Conservation (phyloP, 2,113 vertebrate genomes). For the Cyanoderma ruficeps region DNA sequence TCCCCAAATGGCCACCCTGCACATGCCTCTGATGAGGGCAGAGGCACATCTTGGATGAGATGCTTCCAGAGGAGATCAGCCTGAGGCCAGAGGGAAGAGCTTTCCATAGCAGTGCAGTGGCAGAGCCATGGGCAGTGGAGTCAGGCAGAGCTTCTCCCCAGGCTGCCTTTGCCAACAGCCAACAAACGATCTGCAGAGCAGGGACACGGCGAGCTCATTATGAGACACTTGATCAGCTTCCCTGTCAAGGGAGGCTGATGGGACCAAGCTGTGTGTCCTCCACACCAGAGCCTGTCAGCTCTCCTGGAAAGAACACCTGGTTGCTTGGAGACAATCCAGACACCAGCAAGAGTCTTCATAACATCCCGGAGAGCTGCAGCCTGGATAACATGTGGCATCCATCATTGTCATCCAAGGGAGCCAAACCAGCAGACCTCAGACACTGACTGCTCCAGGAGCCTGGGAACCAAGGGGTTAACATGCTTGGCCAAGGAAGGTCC, state of each 20-base stretch:
- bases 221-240: neutral
- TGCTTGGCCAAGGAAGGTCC: neutral
- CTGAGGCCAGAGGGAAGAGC: neutral
- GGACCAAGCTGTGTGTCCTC: neutral
- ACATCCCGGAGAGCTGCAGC: neutral
- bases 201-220: neutral
- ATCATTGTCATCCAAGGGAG: neutral
- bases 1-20: rapidly evolving
- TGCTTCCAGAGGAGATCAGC: neutral
- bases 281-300: neutral
- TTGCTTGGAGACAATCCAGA: neutral
- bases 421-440: neutral
- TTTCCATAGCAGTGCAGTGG: neutral
- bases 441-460: neutral
- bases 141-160: neutral
- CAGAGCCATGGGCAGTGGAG: neutral
- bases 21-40: rapidly evolving
- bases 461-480: neutral
- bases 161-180: neutral
- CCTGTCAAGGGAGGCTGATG: neutral
- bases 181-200: neutral
- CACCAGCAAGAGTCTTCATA: neutral
- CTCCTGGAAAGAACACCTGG: neutral
- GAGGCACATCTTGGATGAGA: neutral
- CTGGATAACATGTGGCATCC: neutral